Percentiles rank a stretch among this genome's conserved stretches.
phyloP scores from a whole-genome alignment of 2,888 invertebrate genomes.

The Axea sp. region DNA sequence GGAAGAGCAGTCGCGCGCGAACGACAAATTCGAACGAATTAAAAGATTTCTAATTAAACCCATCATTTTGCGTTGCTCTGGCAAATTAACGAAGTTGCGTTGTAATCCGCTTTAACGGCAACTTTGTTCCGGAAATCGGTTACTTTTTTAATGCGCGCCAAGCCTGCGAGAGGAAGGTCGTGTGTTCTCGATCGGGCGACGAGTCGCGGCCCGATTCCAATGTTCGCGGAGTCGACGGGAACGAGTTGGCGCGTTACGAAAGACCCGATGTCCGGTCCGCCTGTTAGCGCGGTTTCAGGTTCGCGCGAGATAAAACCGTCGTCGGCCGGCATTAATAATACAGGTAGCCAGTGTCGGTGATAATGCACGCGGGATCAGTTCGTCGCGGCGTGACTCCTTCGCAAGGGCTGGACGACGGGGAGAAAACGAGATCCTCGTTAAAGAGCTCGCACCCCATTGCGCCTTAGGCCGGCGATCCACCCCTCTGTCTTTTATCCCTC shows the following conservation, averaged over 20 bases:
- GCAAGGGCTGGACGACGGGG: slow-evolving; percentile 28
- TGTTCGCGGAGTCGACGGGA: too few species aligned
- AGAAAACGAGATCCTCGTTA: slow-evolving; percentile 41
- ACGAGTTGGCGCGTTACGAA: slow-evolving; percentile 27
- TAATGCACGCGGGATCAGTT: slow-evolving; percentile 57
- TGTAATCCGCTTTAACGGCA: too few species aligned
- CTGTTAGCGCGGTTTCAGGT: slow-evolving; percentile 38
- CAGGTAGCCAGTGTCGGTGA: slow-evolving; percentile 58
- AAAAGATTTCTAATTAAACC: too few species aligned
- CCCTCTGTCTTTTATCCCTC: background rate
- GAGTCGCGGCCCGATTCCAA: too few species aligned
- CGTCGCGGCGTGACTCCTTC: slow-evolving; percentile 38
- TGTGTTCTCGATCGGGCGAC: too few species aligned
- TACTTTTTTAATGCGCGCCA: too few species aligned
- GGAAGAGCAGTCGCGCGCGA: too few species aligned
- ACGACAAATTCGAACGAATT: too few species aligned
- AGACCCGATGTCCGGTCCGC: slow-evolving; percentile 41
- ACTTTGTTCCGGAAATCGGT: too few species aligned
- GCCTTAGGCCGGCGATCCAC: slow-evolving; percentile 37
- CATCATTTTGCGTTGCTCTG: too few species aligned
- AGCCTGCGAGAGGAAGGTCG: too few species aligned
- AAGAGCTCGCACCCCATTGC: slow-evolving; percentile 46
- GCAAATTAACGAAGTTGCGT: too few species aligned
- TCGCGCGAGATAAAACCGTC: slow-evolving; percentile 55
- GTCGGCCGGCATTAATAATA: slow-evolving; percentile 57